phyloP scores from a whole-genome alignment of 2,113 vertebrate genomes.

The Phoxinus phoxinus region DNA sequence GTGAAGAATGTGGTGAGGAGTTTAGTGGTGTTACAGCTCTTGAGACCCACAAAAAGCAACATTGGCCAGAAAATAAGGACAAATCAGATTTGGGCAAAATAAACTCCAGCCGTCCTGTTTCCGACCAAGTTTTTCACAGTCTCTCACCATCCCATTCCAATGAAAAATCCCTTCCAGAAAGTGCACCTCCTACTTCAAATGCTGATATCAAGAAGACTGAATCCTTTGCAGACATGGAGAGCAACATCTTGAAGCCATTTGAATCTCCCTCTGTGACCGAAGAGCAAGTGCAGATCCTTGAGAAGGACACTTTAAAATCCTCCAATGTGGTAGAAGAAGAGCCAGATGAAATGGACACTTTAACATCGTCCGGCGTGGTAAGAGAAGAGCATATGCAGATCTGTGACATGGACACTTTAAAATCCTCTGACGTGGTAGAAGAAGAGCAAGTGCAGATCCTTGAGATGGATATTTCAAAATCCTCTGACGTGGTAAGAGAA shows the following conservation, averaged over 20 bases:
- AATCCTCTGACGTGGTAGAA: no score
- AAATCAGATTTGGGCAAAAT: neutral
- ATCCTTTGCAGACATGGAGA: slow-evolving; percentile 43
- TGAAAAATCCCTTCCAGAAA: slow-evolving; percentile 20
- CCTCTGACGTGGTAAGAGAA: no score
- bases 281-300: slow-evolving; percentile 29
- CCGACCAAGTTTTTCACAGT: neutral
- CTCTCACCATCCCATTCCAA: neutral
- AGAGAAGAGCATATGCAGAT: no score
- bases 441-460: no score
- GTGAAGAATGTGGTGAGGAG: slow-evolving; percentile 74
- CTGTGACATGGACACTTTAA: no score
- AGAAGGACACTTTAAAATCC: neutral
- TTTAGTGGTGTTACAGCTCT: slow-evolving; percentile 68
- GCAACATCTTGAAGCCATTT: neutral
- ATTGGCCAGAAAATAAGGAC: slow-evolving; percentile 28
- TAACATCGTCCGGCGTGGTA: neutral
- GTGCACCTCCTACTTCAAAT: slow-evolving; percentile 51
- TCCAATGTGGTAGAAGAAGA: slow-evolving; percentile 23
- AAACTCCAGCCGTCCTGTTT: neutral
- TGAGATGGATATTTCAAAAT: no score
- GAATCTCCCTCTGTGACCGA: neutral
- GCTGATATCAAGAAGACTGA: slow-evolving; percentile 35
- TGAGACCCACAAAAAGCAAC: slow-evolving; percentile 70
- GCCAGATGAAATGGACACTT: neutral